These are phyloP conservation scores for Hippopotamus amphibius DNA, from an alignment of 2,113 vertebrate genomes.

Conservation along the genomic window DNA sequence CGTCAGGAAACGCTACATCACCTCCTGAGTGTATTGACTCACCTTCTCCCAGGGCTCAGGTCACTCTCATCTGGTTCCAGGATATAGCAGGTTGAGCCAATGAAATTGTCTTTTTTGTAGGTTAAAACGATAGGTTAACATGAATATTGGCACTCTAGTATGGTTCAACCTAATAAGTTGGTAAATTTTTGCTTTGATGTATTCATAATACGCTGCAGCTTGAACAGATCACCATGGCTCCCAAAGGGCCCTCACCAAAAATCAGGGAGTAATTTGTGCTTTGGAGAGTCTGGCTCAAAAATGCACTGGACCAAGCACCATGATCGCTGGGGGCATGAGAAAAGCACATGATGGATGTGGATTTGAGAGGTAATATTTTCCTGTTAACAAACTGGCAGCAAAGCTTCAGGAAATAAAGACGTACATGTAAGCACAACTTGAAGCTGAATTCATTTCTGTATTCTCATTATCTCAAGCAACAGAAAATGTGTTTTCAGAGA, in stretches of 20 bases:
- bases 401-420: conserved; percentile 59
- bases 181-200: neutral
- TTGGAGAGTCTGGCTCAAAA: conserved; percentile 56
- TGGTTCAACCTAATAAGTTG: neutral
- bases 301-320: neutral
- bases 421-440: conserved; percentile 70
- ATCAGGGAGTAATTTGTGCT: neutral
- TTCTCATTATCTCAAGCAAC: conserved; percentile 56
- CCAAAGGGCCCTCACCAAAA: neutral
- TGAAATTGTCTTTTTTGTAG: neutral
- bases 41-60: neutral
- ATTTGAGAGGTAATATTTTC: conserved; percentile 8
- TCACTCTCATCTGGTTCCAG: neutral
- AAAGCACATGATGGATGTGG: conserved; percentile 22
- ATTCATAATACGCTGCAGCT: neutral
- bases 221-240: neutral
- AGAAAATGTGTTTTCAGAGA: conserved; percentile 60
- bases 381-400: conserved; percentile 57
- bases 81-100: neutral
- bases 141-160: neutral
- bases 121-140: neutral
- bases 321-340: neutral
- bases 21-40: neutral
- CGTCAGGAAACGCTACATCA: accelerated
- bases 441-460: conserved; percentile 69